Evolutionary conservation across 2,113 vertebrate species (phyloP).

Genomic region (Chlamydotis undulata): DNA sequence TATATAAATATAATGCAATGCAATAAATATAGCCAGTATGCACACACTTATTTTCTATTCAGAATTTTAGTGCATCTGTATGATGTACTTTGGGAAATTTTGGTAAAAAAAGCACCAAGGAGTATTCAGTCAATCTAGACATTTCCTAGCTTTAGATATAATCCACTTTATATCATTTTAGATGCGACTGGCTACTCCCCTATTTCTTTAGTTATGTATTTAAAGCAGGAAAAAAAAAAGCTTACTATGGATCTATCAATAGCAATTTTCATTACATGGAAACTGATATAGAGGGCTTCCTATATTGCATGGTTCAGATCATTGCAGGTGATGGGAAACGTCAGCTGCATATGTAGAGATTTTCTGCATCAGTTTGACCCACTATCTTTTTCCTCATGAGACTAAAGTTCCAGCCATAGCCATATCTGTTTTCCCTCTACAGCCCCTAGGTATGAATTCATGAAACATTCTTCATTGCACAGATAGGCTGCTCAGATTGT

Average conservation of each 20-base stretch:
- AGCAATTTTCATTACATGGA: not conserved
- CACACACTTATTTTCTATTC: not conserved
- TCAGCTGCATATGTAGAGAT: not conserved
- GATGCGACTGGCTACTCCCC: not conserved
- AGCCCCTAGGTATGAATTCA: not conserved
- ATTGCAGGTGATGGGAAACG: not conserved
- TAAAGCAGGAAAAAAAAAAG: not conserved
- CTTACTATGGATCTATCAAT: not conserved
- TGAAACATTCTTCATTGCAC: not conserved
- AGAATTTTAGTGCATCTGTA: not conserved
- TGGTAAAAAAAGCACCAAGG: not conserved
- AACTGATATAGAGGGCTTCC: not conserved
- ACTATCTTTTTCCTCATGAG: not conserved
- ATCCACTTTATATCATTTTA: not conserved
- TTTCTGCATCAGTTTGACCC: not conserved
- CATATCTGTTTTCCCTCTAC: not conserved
- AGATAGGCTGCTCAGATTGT: not conserved
- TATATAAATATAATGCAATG: not conserved
- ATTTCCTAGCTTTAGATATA: not conserved
- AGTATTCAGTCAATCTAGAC: not conserved
- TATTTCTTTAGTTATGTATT: not conserved
- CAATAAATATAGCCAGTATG: not conserved
- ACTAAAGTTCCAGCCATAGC: not conserved
- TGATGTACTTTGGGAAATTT: not conserved
- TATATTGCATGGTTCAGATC: accelerated